A percentile compares a stretch with the other conserved stretches of the same genome.
Conservation (phyloP, 2,888 invertebrate genomes). For the Luffia ferchaultella region DNA sequence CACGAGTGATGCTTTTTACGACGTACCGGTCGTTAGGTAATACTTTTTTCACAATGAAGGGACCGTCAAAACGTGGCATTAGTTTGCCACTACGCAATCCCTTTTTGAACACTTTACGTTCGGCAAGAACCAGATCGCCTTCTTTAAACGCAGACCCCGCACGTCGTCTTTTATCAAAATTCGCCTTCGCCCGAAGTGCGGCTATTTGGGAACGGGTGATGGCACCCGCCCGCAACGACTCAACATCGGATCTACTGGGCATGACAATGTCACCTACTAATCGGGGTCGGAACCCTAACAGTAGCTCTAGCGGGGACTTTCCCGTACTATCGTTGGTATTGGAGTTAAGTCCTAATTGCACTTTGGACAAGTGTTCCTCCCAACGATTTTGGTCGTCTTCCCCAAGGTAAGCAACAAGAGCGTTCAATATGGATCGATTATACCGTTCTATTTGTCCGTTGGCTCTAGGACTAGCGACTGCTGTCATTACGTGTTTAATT, state of each 20-base stretch:
- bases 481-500: conserved; percentile 8
- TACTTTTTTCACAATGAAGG: neutral
- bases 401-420: conserved; percentile 4
- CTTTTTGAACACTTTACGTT: neutral
- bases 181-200: neutral
- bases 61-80: neutral
- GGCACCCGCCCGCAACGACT: neutral
- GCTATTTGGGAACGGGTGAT: neutral
- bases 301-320: conserved; percentile 1
- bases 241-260: neutral
- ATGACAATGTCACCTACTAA: neutral
- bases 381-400: conserved; percentile 4
- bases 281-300: neutral
- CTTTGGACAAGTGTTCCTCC: conserved; percentile 3
- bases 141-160: neutral
- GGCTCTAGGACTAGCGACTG: conserved; percentile 7
- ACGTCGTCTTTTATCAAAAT: neutral
- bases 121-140: conserved; percentile 1
- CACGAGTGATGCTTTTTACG: neutral
- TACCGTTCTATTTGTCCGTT: no score
- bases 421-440: conserved; percentile 3
- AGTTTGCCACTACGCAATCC: conserved; percentile 2
- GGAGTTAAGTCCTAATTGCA: neutral
- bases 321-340: conserved; percentile 1
- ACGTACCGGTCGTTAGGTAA: conserved; percentile 1